phyloP scores from a whole-genome alignment of 2,888 invertebrate genomes.

The Tachina grossa region DNA sequence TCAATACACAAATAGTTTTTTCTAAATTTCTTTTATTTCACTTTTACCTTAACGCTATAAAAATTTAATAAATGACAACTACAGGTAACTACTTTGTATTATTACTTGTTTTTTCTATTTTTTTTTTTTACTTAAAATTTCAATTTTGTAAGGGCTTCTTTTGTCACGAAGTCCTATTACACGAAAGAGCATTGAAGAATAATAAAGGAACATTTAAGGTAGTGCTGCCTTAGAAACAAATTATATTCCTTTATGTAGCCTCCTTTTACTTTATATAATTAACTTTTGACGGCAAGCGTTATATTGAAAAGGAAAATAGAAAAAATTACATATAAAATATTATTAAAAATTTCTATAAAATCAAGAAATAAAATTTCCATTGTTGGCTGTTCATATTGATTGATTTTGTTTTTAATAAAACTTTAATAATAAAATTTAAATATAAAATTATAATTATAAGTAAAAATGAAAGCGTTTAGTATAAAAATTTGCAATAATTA shows the following conservation, averaged over 20 bases:
- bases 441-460: too few species aligned
- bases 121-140: conserved; percentile 4
- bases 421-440: too few species aligned
- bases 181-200: background rate
- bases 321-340: background rate
- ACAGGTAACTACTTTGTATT: too few species aligned
- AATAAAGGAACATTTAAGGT: conserved; percentile 1
- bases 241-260: conserved; percentile 30
- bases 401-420: background rate
- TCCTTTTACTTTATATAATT: conserved; percentile 28
- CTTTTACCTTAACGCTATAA: too few species aligned
- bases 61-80: too few species aligned
- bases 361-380: conserved; percentile 16
- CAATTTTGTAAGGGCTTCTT: background rate
- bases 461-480: too few species aligned
- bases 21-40: too few species aligned
- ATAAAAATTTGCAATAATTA: too few species aligned
- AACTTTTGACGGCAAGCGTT: conserved; percentile 41
- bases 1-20: too few species aligned
- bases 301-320: background rate
- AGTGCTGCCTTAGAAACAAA: conserved; percentile 36
- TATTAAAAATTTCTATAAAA: conserved; percentile 8
- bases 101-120: background rate
- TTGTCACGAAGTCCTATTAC: background rate
- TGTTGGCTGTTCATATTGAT: conserved; percentile 17